These are phyloP conservation scores for Garrulus glandarius DNA, from an alignment of 2,797 vertebrate genomes.

Conservation along the genomic window DNA sequence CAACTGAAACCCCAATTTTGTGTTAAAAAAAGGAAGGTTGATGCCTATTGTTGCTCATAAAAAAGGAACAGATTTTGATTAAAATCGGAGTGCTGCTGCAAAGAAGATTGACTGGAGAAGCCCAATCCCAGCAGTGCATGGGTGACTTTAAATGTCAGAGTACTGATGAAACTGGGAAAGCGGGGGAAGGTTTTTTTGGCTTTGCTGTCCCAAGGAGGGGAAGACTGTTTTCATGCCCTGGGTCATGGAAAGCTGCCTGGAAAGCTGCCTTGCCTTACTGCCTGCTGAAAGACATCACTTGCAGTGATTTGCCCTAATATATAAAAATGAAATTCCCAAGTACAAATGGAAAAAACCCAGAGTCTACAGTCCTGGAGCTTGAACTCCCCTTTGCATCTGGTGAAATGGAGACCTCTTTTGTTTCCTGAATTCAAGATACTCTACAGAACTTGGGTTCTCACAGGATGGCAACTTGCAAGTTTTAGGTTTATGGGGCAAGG, in stretches of 20 bases:
- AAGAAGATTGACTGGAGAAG: neutral
- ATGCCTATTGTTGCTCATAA: neutral
- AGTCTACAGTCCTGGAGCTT: neutral
- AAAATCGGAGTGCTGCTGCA: neutral
- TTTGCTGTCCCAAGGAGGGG: neutral
- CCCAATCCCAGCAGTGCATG: fast-evolving
- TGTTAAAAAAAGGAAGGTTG: neutral
- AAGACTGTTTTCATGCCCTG: neutral
- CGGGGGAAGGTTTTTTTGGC: neutral
- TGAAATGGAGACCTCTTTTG: neutral
- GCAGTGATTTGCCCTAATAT: neutral
- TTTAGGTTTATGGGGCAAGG: neutral
- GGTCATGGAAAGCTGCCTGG: neutral
- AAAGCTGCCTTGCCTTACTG: neutral
- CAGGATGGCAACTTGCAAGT: neutral
- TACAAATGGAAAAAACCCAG: neutral
- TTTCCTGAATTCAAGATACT: neutral
- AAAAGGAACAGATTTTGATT: neutral
- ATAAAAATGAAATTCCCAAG: neutral
- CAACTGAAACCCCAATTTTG: neutral
- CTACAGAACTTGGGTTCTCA: fast-evolving
- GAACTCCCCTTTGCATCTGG: neutral
- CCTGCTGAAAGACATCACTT: neutral
- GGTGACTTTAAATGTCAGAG: neutral
- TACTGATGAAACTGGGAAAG: neutral